phyloP scores from a whole-genome alignment of 1,140 invertebrate genomes.

The Ceratosolen solmsi region DNA sequence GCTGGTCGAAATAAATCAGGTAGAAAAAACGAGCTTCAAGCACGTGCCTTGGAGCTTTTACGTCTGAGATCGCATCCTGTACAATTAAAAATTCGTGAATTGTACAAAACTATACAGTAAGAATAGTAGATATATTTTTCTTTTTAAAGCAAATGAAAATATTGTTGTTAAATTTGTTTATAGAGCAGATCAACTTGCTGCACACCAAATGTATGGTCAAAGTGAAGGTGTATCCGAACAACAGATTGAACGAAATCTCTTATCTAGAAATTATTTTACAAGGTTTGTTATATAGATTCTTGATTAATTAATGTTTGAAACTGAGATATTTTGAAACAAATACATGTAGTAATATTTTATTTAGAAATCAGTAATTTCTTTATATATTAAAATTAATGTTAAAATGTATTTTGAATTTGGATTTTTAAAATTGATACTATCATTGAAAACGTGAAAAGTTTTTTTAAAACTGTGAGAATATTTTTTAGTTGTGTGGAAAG shows the following conservation, averaged over 20 bases:
- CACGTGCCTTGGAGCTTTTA: conserved; percentile 84
- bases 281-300: conserved; percentile 59
- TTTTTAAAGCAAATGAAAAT: background rate
- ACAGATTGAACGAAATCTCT: conserved; percentile 68
- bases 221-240: conserved; percentile 63
- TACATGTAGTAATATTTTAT: no score
- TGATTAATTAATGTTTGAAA: no score
- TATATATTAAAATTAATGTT: no score
- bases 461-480: no score
- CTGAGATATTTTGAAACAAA: no score
- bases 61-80: conserved; percentile 82
- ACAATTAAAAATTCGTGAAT: conserved; percentile 86
- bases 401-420: no score
- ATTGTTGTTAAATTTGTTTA: conserved; percentile 9
- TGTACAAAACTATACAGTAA: conserved; percentile 84
- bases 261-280: conserved; percentile 69
- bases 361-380: no score
- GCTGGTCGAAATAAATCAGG: conserved; percentile 90
- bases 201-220: conserved; percentile 70
- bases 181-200: conserved; percentile 69
- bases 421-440: no score
- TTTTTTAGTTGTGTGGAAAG: no score
- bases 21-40: conserved; percentile 89
- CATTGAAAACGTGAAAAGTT: no score
- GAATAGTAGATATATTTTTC: conserved; percentile 49